Evolutionary conservation across 37 sponge, comb jelly and placozoan species (phyloP), one percentile per base, ranked within the genome.

Genomic region (Cladorhizidae sp.): DNA sequence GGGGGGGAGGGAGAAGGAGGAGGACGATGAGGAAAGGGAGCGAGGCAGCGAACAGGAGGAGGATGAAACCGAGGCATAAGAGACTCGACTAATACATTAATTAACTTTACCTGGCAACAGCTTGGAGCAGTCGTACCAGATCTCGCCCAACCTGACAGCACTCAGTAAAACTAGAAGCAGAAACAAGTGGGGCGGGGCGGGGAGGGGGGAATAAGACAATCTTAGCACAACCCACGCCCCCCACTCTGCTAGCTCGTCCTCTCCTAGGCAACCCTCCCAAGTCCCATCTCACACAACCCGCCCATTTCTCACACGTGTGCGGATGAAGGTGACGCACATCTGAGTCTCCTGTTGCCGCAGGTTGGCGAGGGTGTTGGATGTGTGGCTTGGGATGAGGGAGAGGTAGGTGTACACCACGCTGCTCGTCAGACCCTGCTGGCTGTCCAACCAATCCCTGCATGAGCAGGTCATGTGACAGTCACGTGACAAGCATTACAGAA

Each of bases 391-490:
- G 59, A 98, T 86, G 7, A 98, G 75, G 7, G 95, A 82, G 51
- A 98, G 91, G 81, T 91, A 98, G 31, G 95, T 94, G 85, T 89
- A 98, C 40, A 98, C 79, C 12, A 90, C 88, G 85, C 90, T 91
- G 55, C 74, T 45, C 11, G 88, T 72, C 57, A 96, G 85, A 40
- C 81, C 78, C 29, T 88, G 89, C 68, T 84, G 84, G 0, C 41
- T 28, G 3, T 83, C 73, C 49, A 96, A 51, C 97, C 97, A 96
- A 22, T 82, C 41, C 40, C 89, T 91, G 42, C 17, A 20, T 28
- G 5, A 22, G 25, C 6, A 28, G 22, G 25, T 61, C 8, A 61
- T 28, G 25, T 61, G 7, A 61, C 62, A 21, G 62, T n/a, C 62
- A 61, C n/a, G n/a, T n/a, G n/a, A n/a, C n/a, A n/a, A n/a, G n/a